Conservation (phyloP, 2,113 vertebrate genomes). For the Dipodomys merriami region DNA sequence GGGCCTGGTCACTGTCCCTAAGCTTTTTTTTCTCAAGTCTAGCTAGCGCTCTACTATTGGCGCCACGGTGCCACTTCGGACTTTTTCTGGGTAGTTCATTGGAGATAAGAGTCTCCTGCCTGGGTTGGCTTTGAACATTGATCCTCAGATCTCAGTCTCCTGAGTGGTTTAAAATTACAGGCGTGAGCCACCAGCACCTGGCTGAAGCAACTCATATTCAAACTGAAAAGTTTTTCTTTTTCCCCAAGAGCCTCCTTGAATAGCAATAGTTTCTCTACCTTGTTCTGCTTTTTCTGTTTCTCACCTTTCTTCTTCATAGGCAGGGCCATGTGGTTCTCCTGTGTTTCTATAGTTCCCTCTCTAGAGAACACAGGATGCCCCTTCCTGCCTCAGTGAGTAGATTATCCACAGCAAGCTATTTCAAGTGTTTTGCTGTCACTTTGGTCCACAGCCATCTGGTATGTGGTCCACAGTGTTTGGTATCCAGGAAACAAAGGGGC, state of each 20-base stretch:
- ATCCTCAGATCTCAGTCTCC: no score
- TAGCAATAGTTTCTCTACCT: background rate
- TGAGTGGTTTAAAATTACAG: no score
- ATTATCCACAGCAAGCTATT: background rate
- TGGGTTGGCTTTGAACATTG: no score
- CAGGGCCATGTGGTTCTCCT: rapidly evolving
- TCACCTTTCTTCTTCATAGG: background rate
- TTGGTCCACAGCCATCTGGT: conserved; percentile 1
- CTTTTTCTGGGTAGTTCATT: no score
- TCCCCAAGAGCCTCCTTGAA: background rate
- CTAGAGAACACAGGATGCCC: background rate
- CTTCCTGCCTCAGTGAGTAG: background rate
- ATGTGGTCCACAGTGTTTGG: background rate
- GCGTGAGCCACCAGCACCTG: no score
- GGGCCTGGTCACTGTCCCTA: no score
- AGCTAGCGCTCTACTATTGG: no score
- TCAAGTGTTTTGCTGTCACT: background rate
- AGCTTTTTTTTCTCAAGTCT: no score
- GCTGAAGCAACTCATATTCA: no score
- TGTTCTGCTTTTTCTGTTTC: background rate
- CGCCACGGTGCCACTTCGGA: no score
- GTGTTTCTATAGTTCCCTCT: background rate
- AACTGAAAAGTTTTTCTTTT: background rate
- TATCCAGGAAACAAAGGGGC: conserved; percentile 44
- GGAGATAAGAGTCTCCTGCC: no score